These are phyloP conservation scores for Drosophila prostipennis DNA, from an alignment of 2,888 invertebrate species.

Conservation along the genomic window DNA sequence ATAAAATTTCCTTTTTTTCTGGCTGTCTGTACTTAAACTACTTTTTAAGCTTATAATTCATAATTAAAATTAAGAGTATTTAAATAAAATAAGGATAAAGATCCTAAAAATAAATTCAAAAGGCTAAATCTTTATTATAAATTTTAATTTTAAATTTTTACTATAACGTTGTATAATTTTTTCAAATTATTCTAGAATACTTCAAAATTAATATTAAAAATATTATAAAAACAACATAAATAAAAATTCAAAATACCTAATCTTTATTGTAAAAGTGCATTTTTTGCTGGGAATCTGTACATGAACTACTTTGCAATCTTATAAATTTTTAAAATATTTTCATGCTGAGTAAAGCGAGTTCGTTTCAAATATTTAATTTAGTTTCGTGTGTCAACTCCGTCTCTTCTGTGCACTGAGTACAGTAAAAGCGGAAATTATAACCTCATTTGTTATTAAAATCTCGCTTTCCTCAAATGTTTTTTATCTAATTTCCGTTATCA, in stretches of 20 bases:
- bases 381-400: conserved; percentile 1
- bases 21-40: too few relatives aligned
- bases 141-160: too few relatives aligned
- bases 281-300: not conserved
- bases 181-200: too few relatives aligned
- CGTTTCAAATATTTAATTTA: conserved; percentile 6
- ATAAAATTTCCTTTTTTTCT: too few relatives aligned
- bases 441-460: conserved; percentile 28
- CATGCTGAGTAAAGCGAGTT: not conserved
- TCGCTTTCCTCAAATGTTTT: conserved; percentile 3
- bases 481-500: conserved; percentile 28
- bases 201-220: too few relatives aligned
- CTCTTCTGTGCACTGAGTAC: not conserved
- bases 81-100: too few relatives aligned
- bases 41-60: too few relatives aligned
- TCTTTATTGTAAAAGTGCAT: not conserved
- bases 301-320: not conserved
- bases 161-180: too few relatives aligned
- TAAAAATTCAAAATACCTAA: not conserved
- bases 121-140: too few relatives aligned
- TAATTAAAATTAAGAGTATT: too few relatives aligned
- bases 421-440: conserved; percentile 16
- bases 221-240: not conserved
- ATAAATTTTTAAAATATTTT: not conserved
- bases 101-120: too few relatives aligned